Evolutionary conservation across 2,113 vertebrate species (phyloP), one percentile per base, ranked within the genome.

Genomic region (Vulpes vulpes): DNA sequence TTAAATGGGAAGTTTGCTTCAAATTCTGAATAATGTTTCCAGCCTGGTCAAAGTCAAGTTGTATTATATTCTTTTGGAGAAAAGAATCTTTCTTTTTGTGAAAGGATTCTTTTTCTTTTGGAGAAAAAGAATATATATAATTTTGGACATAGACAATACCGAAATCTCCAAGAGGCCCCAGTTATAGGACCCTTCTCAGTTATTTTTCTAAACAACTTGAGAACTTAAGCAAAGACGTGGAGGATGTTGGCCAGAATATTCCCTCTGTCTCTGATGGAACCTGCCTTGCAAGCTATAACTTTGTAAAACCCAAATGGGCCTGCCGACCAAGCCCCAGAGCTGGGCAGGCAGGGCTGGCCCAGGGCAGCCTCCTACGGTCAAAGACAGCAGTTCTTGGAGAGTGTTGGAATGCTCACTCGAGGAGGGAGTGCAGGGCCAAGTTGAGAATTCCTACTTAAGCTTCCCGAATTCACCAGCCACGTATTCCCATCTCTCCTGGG

Each of bases 351-450:
- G 57, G 14, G 65, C 43, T 17, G 30, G 74, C 10, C 11, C 83
- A 22, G 76, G 38, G 27, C 23, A 83, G 74, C 19, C 49, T 38
- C 30, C 32, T 20, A n/a, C 43, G 59, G 35, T 10, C 57, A 38
- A 27, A 23, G 79, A 71, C 30, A 12, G 23, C 15, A 17, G 49
- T 7, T 51, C 32, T 11, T 14, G 0, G 25, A 38, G 20, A 60
- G 11, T 3, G 9, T 38, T 3, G 4, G 51, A 11, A 7, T 12
- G 51, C 43, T 25, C 17, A 0, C 1, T 22, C 2, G 27, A 30
- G 27, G 35, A 25, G 3, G 22, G 74, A 27, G 22, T 30, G 30
- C 35, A 51, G 49, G n/a, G 20, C 32, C 25, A 55, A 64, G 73
- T 30, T 19, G 25, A 85, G 57, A 35, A 38, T 5, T 35, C 8